Percentiles rank a stretch among this genome's conserved stretches.
phyloP scores from a whole-genome alignment of 2,888 invertebrate genomes.

The Opisthograptis luteolata region DNA sequence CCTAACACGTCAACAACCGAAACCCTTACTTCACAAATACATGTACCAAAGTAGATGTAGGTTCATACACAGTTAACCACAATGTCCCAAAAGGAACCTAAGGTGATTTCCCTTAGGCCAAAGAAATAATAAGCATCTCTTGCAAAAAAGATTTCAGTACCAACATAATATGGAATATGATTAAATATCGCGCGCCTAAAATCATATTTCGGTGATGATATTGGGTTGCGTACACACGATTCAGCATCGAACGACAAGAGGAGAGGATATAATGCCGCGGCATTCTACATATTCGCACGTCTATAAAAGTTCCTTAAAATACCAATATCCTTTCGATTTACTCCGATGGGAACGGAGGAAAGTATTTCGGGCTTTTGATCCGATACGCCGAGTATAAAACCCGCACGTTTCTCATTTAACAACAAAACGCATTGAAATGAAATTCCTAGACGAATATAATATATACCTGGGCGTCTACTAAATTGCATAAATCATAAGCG shows the following conservation, averaged over 20 bases:
- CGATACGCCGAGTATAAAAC: conserved; percentile 25
- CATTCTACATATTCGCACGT: conserved; percentile 34
- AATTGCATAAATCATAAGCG: too few species aligned
- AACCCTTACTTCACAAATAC: not conserved
- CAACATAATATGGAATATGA: conserved; percentile 42
- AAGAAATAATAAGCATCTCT: conserved; percentile 53
- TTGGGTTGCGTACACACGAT: conserved; percentile 14
- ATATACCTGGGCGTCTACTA: too few species aligned
- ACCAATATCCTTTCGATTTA: conserved; percentile 56
- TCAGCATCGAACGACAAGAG: conserved; percentile 26
- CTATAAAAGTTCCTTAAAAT: conserved; percentile 51
- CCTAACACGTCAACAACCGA: not conserved
- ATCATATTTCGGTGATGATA: conserved; percentile 39
- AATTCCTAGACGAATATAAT: not conserved
- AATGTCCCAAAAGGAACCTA: conserved; percentile 41
- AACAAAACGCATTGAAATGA: not conserved
- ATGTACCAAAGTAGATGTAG: too few species aligned
- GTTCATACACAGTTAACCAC: too few species aligned
- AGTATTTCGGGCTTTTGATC: conserved; percentile 38
- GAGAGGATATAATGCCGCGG: conserved; percentile 39
- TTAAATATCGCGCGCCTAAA: conserved; percentile 41
- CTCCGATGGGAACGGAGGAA: conserved; percentile 45
- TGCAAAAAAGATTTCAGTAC: conserved; percentile 48
- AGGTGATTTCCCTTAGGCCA: conserved; percentile 55
- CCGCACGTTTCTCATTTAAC: conserved; percentile 24